Conservation (phyloP, 2,113 vertebrate genomes). For the Nannospalax galili region DNA sequence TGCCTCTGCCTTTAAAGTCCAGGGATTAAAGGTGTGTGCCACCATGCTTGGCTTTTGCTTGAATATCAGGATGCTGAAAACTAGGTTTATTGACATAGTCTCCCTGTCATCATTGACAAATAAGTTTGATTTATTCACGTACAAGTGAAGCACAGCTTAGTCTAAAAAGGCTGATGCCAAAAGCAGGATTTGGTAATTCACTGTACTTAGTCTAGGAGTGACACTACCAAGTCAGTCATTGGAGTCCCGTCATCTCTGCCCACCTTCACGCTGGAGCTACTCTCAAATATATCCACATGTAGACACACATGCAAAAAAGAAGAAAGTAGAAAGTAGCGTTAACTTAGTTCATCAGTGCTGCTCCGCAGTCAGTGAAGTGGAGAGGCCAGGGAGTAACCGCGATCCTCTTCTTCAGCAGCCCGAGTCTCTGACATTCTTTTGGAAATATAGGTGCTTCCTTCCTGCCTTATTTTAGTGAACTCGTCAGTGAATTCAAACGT, state of each 20-base stretch:
- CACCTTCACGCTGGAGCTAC: not conserved
- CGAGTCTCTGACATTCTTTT: not conserved
- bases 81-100: too few relatives aligned
- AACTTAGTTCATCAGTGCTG: not conserved
- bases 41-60: too few relatives aligned
- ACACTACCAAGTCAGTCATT: not conserved
- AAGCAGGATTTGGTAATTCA: not conserved
- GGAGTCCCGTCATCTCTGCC: not conserved
- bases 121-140: constrained; percentile 30
- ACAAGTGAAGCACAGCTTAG: not conserved
- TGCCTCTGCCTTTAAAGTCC: too few relatives aligned
- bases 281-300: not conserved
- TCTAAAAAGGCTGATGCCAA: not conserved
- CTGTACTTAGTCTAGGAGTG: not conserved
- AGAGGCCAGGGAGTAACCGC: too few relatives aligned
- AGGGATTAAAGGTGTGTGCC: too few relatives aligned
- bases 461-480: not conserved
- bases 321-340: not conserved
- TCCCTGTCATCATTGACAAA: not conserved
- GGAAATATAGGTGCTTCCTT: not conserved
- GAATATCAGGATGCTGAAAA: too few relatives aligned
- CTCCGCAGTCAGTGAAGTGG: not conserved
- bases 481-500: not conserved
- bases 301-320: not conserved
- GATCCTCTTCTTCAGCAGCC: not conserved